Evolutionary conservation across 2,888 invertebrate species (phyloP), one percentile per base, ranked within the genome.

Genomic region (Bugula neritina): DNA sequence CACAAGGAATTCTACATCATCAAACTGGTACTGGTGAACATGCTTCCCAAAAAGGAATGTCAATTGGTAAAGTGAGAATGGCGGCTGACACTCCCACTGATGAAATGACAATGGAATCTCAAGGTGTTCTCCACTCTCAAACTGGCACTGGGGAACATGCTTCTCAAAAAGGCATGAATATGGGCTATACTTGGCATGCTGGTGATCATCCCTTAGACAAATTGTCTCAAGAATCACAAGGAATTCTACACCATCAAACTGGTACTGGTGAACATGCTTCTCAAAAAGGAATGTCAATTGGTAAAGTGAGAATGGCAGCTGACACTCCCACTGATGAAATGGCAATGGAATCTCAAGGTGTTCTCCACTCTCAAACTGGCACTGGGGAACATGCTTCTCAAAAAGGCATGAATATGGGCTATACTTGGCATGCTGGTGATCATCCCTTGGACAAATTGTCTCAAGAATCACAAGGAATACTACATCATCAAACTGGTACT

Each of bases 11-110:
- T 3, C 63, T 63, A 31, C 31, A 63, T 31, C 63, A 27, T 3
- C 63, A 63, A 63, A 63, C 63, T 2, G 63, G 63, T 13, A 63
- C 63, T 63, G 63, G 63, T 17, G 31, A 63, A 27, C 63, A 63
- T 31, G 63, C 63, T 31, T 63, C 63, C 34, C 63, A 63, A 63
- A 29, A 25, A 31, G 63, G 63, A 25, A 63, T 63, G 63, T 13
- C 5, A 31, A 63, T 63, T 5, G 63, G 63, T 10, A 13, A 63
- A 2, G 13, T 31, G 13, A 13, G 63, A 13, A 27, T 31, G 2
- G 63, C 34, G 2, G 63, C 29, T 31, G 63, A 63, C 31, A 2
- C 27, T 31, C 25, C 34, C 13, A 5, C 5, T 5, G 57, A 57
- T 23, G n/a, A 57, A 23, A 5, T 57, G n/a, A 13, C 57, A 57